Percentiles rank a stretch among this genome's conserved stretches.
Conservation (phyloP, 2,113 vertebrate species). For the Pungitius pungitius region DNA sequence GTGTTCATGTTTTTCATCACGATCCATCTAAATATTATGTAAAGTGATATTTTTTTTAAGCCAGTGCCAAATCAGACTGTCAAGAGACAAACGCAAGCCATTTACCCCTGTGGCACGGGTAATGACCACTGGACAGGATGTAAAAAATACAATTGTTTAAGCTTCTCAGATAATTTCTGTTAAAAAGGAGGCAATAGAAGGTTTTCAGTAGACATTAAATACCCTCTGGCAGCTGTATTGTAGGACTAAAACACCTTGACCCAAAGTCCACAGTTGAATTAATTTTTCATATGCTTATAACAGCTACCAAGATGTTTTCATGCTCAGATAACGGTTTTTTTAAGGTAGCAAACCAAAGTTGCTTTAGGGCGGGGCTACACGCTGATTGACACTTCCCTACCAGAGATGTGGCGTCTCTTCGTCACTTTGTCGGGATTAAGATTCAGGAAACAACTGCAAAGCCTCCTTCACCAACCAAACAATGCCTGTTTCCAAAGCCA, state of each 20-base stretch:
- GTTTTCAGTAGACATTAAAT: neutral
- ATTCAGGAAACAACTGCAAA: neutral
- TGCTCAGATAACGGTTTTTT: neutral
- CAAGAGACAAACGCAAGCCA: conserved; percentile 9
- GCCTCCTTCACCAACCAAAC: neutral
- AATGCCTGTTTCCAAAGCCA: neutral
- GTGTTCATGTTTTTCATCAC: conserved; percentile 4
- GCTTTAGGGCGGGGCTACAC: no score
- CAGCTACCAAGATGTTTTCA: neutral
- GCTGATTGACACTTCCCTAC: no score
- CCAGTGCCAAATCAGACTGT: conserved; percentile 7
- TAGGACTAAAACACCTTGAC: neutral
- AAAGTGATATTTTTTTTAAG: conserved; percentile 17
- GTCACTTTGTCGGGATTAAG: neutral
- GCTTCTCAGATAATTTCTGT: neutral
- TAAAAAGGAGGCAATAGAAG: neutral
- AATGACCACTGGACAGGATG: conserved; percentile 12
- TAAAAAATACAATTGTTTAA: neutral
- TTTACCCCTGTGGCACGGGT: conserved; percentile 5
- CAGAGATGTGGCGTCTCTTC: no score
- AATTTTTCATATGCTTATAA: neutral
- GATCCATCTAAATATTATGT: conserved; percentile 14
- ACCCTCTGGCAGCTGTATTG: neutral
- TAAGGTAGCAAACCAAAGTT: neutral
- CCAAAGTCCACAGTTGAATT: neutral